Base-by-base conservation (phyloP, 2,797 vertebrate species). In the Hippocampus kuda region DNA sequence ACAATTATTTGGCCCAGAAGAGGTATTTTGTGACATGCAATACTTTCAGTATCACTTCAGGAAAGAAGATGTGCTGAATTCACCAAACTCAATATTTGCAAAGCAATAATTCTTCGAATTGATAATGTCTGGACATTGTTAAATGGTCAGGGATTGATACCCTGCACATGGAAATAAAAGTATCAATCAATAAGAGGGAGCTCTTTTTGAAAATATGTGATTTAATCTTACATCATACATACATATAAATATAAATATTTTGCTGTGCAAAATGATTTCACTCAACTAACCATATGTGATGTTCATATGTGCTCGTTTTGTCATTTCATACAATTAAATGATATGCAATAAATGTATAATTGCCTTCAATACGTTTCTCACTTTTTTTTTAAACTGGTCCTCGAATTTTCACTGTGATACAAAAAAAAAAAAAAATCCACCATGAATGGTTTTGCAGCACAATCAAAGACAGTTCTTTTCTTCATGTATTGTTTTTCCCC, bases 231-330 rank as follows among this genome's bases (percentile, higher is more conserved):
- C 90, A 88, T 89, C 90, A 89, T 86, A 79, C 89, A 86, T 84
- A 87, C 85, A 85, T 76, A 30, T 80, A 84, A 80, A 81, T 90
- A 92, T 92, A 92, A 92, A 95, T 94, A 96, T 98, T 98, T 98
- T 97, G 95, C 96, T 98, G 95, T 97, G 95, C 96, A 98, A 98
- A 98, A 98, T 98, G 83, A 94, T 95, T 96, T 95, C 94, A 95
- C 91, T 95, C 92, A 96, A 38, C 94, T 94, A 95, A 96, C 93
- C 92, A 94, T 90, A 94, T 96, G 93, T 98, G 94, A 95, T 93
- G 93, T 94, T 94, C 91, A 92, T 95, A 94, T 96, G 94, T 97
- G 94, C 92, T 96, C 85, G 76, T 90, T 85, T 87, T 94, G 94
- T 94, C 91, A 90, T 94, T 95, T 95, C 95, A 89, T 91, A 91